Percentiles rank a stretch among this genome's conserved stretches.
Evolutionary conservation across 2,888 invertebrate species (phyloP).

Genomic region (Scaptomyza polygonia): DNA sequence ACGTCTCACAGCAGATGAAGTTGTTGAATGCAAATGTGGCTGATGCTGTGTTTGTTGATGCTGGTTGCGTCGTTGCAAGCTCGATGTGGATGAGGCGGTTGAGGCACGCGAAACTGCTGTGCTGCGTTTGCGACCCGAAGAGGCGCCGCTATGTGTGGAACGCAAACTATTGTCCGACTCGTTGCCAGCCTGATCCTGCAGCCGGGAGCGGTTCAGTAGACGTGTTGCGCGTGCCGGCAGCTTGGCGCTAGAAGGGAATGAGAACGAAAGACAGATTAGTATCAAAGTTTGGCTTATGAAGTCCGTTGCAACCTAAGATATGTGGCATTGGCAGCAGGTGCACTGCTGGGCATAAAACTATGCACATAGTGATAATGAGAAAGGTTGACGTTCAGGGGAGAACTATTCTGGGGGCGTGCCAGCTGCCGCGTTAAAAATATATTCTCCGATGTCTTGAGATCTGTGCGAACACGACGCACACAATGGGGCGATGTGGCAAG

Average conservation of each 20-base stretch:
- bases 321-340: constrained; percentile 54
- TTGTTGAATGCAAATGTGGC: constrained; percentile 24
- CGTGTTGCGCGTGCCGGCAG: constrained; percentile 84
- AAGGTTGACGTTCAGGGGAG: constrained; percentile 68
- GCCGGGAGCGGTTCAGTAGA: constrained; percentile 83
- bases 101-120: constrained; percentile 77
- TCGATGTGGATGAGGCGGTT: constrained; percentile 72
- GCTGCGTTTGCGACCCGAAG: constrained; percentile 68
- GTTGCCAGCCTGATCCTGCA: constrained; percentile 82
- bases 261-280: constrained; percentile 10
- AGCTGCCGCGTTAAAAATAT: constrained; percentile 73
- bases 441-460: constrained; percentile 84
- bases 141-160: constrained; percentile 75
- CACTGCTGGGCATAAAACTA: constrained; percentile 49
- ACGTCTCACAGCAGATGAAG: constrained; percentile 49
- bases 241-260: constrained; percentile 76
- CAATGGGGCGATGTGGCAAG: constrained; percentile 76
- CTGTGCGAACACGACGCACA: constrained; percentile 83
- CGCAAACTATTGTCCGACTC: constrained; percentile 83
- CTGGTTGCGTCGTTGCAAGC: constrained; percentile 68
- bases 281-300: background rate
- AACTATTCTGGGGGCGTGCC: constrained; percentile 58
- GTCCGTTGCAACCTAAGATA: constrained; percentile 53
- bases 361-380: constrained; percentile 33
- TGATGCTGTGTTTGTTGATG: constrained; percentile 45